Conservation (phyloP, 2,888 invertebrate species). For the Drosophila helvetica region DNA sequence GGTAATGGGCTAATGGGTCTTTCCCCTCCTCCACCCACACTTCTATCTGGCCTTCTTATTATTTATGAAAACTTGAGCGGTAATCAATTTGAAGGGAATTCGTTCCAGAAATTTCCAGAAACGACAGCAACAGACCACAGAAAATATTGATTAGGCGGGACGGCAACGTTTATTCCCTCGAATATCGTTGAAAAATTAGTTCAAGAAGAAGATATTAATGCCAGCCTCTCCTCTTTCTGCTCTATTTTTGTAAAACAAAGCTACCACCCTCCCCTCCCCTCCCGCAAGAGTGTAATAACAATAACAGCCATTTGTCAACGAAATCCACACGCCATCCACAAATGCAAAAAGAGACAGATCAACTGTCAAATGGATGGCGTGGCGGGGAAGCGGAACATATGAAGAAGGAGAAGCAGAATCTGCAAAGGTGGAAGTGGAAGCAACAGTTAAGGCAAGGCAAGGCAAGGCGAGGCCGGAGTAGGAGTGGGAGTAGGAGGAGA, state of each 20-base stretch:
- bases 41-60: constrained; percentile 20
- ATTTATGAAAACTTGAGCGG: constrained; percentile 44
- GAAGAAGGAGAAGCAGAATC: background rate
- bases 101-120: constrained; percentile 37
- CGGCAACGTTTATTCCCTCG: background rate
- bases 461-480: background rate
- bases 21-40: background rate
- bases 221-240: too few species aligned
- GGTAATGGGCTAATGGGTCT: constrained; percentile 69
- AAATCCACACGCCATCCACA: constrained; percentile 2
- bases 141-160: background rate
- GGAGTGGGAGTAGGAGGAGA: background rate
- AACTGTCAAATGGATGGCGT: background rate
- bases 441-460: background rate
- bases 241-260: background rate
- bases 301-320: constrained; percentile 2
- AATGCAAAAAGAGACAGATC: background rate
- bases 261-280: background rate
- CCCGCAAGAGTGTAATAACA: background rate
- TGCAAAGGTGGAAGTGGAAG: background rate
- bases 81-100: constrained; percentile 38
- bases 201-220: too few species aligned
- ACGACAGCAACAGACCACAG: background rate
- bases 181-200: too few species aligned
- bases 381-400: background rate